Base-by-base conservation (phyloP, 2,113 vertebrate species). In the Atractosteus spatula region DNA sequence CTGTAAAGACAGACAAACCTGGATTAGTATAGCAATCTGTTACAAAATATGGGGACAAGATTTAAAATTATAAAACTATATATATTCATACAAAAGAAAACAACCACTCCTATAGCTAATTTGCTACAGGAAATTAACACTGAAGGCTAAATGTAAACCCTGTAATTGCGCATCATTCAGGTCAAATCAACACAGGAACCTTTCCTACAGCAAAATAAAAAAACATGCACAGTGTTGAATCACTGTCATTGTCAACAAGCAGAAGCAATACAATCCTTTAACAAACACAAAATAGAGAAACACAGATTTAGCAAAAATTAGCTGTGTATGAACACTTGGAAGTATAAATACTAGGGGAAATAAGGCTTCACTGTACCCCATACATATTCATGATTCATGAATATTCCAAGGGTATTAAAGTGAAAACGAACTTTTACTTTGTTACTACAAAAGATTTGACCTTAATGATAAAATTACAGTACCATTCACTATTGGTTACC, bases 401-500 rank as follows among this genome's bases (percentile, higher is more conserved):
- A 51, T 51, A 51, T 10, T 51, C 10, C 10, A 51, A 5, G 47
- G 47, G 47, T 51, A 51, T 51, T 51, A 51, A 7, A 51, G 47
- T 51, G 47, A 51, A 51, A 5, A 51, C 3, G 47, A 51, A 51
- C 10, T 51, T 7, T 51, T 51, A 51, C 29, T 29, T 62, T 16
- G 14, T 62, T 62, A 62, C 43, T 12, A 17, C 59, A n/a, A 56
- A 69, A 80, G 75, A 83, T 89, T 86, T 88, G 83, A 90, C 84
- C 89, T 86, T 81, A 89, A 91, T 83, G 80, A 83, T 83, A 83
- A 72, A 78, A 83, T 88, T 85, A 85, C 88, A 86, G 84, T 86
- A 86, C 88, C 87, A 77, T 87, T 88, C 86, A 91, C 91, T 91
- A 90, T 91, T 90, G 90, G 89, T 91, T 91, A 91, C 90, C 91